A percentile compares a stretch with the other conserved stretches of the same genome.
Evolutionary conservation across 1,140 invertebrate species (phyloP).

Genomic region (Pseudomyrmex gracilis): DNA sequence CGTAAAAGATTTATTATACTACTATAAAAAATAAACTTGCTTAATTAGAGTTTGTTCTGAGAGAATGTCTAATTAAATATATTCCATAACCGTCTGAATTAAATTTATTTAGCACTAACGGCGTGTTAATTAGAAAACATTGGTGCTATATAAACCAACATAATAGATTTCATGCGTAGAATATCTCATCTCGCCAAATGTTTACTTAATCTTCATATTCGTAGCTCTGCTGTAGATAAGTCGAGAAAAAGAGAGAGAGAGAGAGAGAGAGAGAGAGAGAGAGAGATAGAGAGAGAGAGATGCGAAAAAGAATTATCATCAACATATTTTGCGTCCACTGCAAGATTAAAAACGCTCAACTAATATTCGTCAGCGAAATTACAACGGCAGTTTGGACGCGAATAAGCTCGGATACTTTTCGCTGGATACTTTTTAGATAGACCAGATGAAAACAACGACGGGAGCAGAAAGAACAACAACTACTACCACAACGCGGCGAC

Average conservation of each 20-base stretch:
- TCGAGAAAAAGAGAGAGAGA: background rate
- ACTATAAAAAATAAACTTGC: background rate
- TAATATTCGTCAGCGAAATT: constrained; percentile 68
- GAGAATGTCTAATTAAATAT: constrained; percentile 25
- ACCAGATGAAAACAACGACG: constrained; percentile 50
- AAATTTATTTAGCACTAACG: constrained; percentile 17
- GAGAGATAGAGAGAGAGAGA: background rate
- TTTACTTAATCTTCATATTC: constrained; percentile 24
- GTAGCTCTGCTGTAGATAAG: background rate
- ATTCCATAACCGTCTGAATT: background rate
- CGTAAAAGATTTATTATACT: too few relatives aligned
- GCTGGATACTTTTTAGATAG: constrained; percentile 48
- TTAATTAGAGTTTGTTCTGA: constrained; percentile 16
- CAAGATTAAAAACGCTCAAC: constrained; percentile 66
- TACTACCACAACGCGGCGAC: constrained; percentile 53
- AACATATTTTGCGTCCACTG: constrained; percentile 18
- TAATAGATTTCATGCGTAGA: constrained; percentile 47
- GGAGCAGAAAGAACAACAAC: constrained; percentile 48
- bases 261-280: background rate
- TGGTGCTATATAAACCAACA: background rate
- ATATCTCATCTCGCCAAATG: constrained; percentile 29
- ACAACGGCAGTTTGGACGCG: constrained; percentile 44
- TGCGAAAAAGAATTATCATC: constrained; percentile 48
- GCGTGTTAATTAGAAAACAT: constrained; percentile 44
- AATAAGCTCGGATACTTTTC: constrained; percentile 39